Percentiles rank a stretch among this genome's conserved stretches.
phyloP scores from a whole-genome alignment of 2,888 invertebrate genomes.

The Formica aserva region DNA sequence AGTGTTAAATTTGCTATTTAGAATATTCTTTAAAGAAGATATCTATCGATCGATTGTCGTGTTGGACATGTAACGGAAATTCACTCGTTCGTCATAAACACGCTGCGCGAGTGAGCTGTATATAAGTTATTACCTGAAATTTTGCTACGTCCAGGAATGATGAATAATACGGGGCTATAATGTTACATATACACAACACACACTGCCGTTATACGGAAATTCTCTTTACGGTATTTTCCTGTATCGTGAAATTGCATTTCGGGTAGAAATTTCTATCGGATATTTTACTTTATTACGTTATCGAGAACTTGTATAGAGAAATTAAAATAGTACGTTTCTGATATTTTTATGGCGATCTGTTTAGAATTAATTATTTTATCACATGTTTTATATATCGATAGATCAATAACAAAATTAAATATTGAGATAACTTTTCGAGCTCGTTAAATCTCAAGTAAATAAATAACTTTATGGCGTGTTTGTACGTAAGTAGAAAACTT shows the following conservation, averaged over 20 bases:
- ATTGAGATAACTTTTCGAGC: slow-evolving; percentile 22
- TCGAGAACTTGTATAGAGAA: neutral
- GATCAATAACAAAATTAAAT: neutral
- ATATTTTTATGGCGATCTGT: neutral
- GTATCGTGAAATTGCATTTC: slow-evolving; percentile 32
- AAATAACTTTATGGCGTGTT: slow-evolving; percentile 3
- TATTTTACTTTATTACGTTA: neutral
- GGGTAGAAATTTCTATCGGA: slow-evolving; percentile 7
- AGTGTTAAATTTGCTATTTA: neutral
- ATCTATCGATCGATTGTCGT: slow-evolving; percentile 39
- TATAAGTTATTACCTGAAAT: slow-evolving; percentile 45
- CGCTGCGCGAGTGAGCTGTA: slow-evolving; percentile 41
- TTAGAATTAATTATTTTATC: slow-evolving; percentile 22
- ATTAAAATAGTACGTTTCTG: neutral
- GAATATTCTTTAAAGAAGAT: slow-evolving; percentile 19
- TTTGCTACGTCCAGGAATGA: slow-evolving; percentile 42
- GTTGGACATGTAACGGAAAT: slow-evolving; percentile 43
- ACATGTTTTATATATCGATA: neutral
- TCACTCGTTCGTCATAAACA: slow-evolving; percentile 47
- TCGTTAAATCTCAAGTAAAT: neutral
- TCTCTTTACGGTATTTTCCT: slow-evolving; percentile 25
- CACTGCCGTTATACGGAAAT: slow-evolving; percentile 33
- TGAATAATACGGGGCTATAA: slow-evolving; percentile 41
- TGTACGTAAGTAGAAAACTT: slow-evolving; percentile 24
- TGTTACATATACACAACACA: slow-evolving; percentile 31